Evolutionary conservation across 2,113 vertebrate species (phyloP), one percentile per base, ranked within the genome.

Genomic region (Triplophysa tibetana): DNA sequence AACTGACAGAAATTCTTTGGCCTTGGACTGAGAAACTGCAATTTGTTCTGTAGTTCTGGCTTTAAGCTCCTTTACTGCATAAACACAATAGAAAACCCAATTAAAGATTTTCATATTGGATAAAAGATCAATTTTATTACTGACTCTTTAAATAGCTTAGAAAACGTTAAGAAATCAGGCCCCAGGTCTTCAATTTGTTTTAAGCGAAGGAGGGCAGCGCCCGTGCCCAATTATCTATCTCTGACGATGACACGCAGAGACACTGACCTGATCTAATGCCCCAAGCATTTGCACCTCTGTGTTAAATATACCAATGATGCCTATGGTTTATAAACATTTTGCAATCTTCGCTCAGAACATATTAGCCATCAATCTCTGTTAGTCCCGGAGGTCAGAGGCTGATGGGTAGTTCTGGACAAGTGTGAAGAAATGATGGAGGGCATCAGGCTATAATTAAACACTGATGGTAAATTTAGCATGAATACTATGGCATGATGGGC

Each of bases 1-100:
- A 77, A 87, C 78, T 50, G 83, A 88, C 10, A 96, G 87, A 83
- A 96, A 96, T 65, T 92, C 90, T 67, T 94, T 95, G 58, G 95
- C 95, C 1, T 80, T 88, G 0, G 60, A 80, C 69, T 93, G 94
- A 0, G 89, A 52, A 10, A 83, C 50, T 41, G 64, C 10, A 0
- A 80, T 90, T 78, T 93, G 84, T 0, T 87, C 84, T 0, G 83
- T 79, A 1, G 90, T 88, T 80, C 0, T 78, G 85, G 86, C 84
- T 0, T 0, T 45, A 6, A 84, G 19, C 16, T 38, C 45, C 29
- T 43, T 70, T 79, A 76, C 16, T 54, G 70, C 19, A 3, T 12
- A 54, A 38, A 67, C 14, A 45, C n/a, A 43, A 1, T 16, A 19
- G 50, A 21, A 41, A 41, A 74, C 38, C 43, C 23, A 19, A 11